Evolutionary conservation across 1,140 invertebrate genomes (phyloP), one percentile per base, ranked within the genome.

Genomic region (Papilio polytes): DNA sequence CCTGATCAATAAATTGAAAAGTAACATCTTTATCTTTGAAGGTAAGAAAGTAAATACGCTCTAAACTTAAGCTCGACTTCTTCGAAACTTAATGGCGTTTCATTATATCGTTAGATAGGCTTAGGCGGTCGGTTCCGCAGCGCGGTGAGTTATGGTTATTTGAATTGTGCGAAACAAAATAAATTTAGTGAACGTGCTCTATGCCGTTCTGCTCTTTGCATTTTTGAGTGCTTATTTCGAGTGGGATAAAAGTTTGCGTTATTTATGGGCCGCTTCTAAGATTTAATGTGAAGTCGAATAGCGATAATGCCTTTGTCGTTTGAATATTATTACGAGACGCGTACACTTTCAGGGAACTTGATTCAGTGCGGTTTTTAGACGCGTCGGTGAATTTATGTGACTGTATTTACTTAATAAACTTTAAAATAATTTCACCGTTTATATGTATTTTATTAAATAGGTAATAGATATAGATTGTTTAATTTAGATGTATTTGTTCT

Each of bases 151-250:
- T 95, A 95, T 95, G 94, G 94, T 95, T 95, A 95, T 95, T 95
- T 95, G 92, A 94, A 95, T 94, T 95, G 93, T 94, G 88, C 91
- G 94, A 95, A 95, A 94, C 94, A 94, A 95, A 95, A 95, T 95
- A 95, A 95, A 95, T 95, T 95, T 95, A 94, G 88, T 91, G 89
- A 93, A 95, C 94, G 94, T 95, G 94, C 92, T 89, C 92, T 95
- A 94, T 95, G 84, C 86, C 92, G 93, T 93, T 92, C 91, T 94
- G 94, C 94, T 94, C 92, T 94, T 94, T 95, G 94, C 94, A 95
- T 95, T 95, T 95, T 95, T 95, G 94, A 95, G 94, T 95, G 94
- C 94, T 95, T 95, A 95, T 95, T 95, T 95, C 92, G 89, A 87
- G 89, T 86, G 86, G 92, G 94, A 95, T 95, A 95, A 95, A 94